Evolutionary conservation across 2,113 vertebrate genomes (phyloP).

Genomic region (Oenanthe oenanthe): DNA sequence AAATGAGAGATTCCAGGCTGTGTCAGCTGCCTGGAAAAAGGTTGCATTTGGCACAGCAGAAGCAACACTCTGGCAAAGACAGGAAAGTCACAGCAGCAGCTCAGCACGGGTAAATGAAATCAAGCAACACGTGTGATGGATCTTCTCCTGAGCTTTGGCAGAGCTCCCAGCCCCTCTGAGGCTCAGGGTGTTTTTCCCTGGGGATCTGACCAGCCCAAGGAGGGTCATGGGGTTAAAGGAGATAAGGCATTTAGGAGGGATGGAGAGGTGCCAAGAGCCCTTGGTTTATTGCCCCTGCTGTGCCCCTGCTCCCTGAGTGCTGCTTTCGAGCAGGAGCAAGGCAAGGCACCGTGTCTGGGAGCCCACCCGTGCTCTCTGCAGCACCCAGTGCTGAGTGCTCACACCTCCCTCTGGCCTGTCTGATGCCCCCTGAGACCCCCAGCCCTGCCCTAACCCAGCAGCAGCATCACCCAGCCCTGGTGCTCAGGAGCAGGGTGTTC

Average conservation of each 20-base stretch:
- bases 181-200: not conserved
- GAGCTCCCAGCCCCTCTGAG: not conserved
- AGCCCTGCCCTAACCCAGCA: not conserved
- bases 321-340: not conserved
- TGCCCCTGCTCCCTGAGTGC: not conserved
- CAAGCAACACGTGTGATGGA: not conserved
- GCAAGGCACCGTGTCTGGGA: not conserved
- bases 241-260: not conserved
- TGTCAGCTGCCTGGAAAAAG: not conserved
- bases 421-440: accelerated
- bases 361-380: accelerated
- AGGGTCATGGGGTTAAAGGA: not conserved
- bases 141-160: not conserved
- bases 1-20: not conserved
- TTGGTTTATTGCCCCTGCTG: not conserved
- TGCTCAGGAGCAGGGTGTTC: not conserved
- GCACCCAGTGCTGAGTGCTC: not conserved
- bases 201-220: not conserved
- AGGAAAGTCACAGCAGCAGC: slow-evolving; percentile 31
- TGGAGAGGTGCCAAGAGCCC: not conserved
- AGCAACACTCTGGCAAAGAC: not conserved
- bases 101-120: not conserved
- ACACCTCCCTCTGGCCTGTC: not conserved
- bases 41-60: not conserved
- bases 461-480: accelerated